Evolutionary conservation across 2,797 vertebrate genomes (phyloP), one percentile per base, ranked within the genome.

Genomic region (Scolopax bukidnonensis): DNA sequence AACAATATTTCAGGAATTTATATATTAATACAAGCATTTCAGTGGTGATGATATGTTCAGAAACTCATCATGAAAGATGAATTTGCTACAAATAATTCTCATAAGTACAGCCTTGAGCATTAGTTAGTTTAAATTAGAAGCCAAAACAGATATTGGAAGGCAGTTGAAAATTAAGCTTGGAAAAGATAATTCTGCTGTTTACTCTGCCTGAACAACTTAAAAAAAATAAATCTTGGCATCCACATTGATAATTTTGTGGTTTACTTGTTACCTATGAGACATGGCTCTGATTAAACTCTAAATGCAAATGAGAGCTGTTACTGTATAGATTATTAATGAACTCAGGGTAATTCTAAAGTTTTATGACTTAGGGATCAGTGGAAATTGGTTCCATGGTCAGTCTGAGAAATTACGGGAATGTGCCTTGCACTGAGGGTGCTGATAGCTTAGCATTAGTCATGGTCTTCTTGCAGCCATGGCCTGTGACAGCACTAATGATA

Each of bases 371-470:
- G 97, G 97, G 97, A 99, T 98, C 98, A 96, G 95, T 98, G 98
- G 97, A 99, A 99, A 99, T 99, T 98, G 98, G 98, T 98, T 99
- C 98, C 98, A 98, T 98, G 99, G 99, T 99, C 98, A 99, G 98
- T 99, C 98, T 99, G 98, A 99, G 98, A 98, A 99, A 99, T 99
- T 98, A 99, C 97, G 96, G 98, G 98, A 98, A 98, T 98, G 98
- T 98, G 98, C 98, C 98, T 98, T 98, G 97, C 98, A 95, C 97
- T 81, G 97, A 98, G 98, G 98, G 95, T 95, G 97, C 98, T 98
- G 97, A 99, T 98, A 98, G 98, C 97, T 97, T 88, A 91, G 96
- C 98, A 99, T 99, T 99, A 98, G 99, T 99, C 99, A 99, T 97
- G 98, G 98, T 97, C 96, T 97, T 98, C 97, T 98, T 97, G 96